A percentile compares a stretch with the other conserved stretches of the same genome.
Evolutionary conservation across 2,113 vertebrate genomes (phyloP).

Genomic region (Ceyx melanurus): DNA sequence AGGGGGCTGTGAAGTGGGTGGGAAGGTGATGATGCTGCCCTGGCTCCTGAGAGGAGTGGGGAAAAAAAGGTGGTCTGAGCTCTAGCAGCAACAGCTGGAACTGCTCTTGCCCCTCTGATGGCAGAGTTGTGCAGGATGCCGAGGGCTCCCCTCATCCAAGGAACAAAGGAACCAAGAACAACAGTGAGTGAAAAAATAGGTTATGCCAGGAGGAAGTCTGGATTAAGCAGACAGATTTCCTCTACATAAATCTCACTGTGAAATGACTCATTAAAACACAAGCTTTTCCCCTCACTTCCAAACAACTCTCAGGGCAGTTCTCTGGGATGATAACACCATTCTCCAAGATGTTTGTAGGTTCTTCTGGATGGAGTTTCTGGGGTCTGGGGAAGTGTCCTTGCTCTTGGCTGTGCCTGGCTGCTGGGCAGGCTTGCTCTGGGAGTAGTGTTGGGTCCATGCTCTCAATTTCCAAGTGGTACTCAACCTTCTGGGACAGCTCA

Average conservation of each 20-base stretch:
- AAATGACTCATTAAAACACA: neutral
- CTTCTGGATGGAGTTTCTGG: neutral
- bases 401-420: fast-evolving
- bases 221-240: constrained; percentile 4
- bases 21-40: neutral
- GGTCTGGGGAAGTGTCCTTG: neutral
- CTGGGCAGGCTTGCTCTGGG: neutral
- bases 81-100: neutral
- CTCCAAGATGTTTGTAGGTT: fast-evolving
- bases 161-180: neutral
- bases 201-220: neutral
- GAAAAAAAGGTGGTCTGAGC: neutral
- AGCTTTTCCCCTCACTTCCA: neutral
- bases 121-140: neutral
- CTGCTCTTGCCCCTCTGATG: neutral
- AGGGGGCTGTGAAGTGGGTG: neutral
- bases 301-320: fast-evolving
- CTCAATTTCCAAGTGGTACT: neutral
- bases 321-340: fast-evolving
- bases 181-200: neutral
- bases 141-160: neutral
- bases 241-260: neutral
- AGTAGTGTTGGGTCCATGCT: fast-evolving
- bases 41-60: neutral
- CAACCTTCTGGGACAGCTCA: fast-evolving